Base-by-base conservation (phyloP, 2,888 invertebrate genomes). In the Orthosia cruda region DNA sequence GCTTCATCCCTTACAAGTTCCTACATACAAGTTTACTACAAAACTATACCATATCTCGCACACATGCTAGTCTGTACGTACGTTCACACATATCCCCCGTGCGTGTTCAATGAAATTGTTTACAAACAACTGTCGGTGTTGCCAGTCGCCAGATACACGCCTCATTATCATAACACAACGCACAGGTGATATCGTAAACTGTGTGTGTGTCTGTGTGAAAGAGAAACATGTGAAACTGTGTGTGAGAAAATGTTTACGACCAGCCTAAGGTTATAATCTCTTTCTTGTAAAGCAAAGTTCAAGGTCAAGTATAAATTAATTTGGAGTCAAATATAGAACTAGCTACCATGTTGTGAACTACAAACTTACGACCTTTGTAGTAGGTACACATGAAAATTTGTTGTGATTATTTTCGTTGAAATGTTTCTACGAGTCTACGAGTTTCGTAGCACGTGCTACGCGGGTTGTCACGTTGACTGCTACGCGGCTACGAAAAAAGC, bases 151-250 rank as follows among this genome's bases (percentile, higher is more conserved):
- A 80, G 81, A 89, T 87, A 74, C 78, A 70, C 75, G 78, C 77
- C 80, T 77, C 69, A 82, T 86, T 87, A 89, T 70, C 85, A 87
- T 88, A 88, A 88, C 86, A 86, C 72, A 78, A 81, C 67, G 64
- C 59, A 58, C 74, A 82, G 86, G 81, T 83, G 83, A 72, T 80
- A 71, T 79, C n/a, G 62, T 62, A 13, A 65, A 40, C 72, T 62
- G n/a, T 64, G 16, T 66, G 26, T 55, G 49, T 64, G 16, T 66
- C 23, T 55, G 49, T 64, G 32, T 63, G 49, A 18, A 20, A 52
- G 18, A 63, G 15, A 45, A 71, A 40, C 26, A n/a, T 16, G n/a
- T 13, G 47, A 20, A 18, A 20, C n/a, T 40, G 20, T 52, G 26
- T 9, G 45, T 77, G 58, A 23, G 40, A 40, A 40, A 9, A 20